Percentiles rank a stretch among this genome's conserved stretches.
Evolutionary conservation across 2,797 vertebrate genomes (phyloP).

Genomic region (Clamator glandarius): DNA sequence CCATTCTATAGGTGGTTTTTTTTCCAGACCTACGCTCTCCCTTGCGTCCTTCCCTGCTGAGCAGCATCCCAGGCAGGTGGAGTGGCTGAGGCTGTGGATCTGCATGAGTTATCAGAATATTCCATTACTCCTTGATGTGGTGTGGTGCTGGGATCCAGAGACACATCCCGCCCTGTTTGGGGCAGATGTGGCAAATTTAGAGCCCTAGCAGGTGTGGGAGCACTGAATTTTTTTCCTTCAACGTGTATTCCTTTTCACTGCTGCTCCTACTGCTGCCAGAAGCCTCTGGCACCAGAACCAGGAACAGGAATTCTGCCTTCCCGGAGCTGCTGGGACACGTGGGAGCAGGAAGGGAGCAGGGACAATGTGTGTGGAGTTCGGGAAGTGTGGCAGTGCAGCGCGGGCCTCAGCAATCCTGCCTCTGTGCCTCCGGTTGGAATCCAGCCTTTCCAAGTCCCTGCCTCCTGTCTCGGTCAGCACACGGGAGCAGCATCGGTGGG

Average conservation of each 20-base stretch:
- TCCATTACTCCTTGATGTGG: neutral
- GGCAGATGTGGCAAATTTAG: neutral
- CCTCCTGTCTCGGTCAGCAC: neutral
- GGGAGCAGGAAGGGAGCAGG: too few relatives aligned
- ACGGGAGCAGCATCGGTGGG: fast-evolving
- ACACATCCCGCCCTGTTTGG: neutral
- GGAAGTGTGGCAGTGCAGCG: too few relatives aligned
- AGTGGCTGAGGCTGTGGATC: neutral
- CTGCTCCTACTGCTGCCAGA: neutral
- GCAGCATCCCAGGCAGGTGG: neutral
- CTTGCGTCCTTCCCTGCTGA: neutral
- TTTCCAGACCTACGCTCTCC: neutral
- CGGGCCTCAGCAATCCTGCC: too few relatives aligned
- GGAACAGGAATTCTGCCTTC: neutral
- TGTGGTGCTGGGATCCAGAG: neutral
- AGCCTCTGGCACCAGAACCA: too few relatives aligned
- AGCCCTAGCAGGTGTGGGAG: neutral
- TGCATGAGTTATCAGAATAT: neutral
- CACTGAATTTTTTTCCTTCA: neutral
- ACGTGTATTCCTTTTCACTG: neutral
- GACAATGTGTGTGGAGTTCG: too few relatives aligned
- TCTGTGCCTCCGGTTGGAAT: neutral
- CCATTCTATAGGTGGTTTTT: neutral
- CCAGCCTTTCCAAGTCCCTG: neutral
- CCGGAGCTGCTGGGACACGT: too few relatives aligned